Evolutionary conservation across 2,888 invertebrate species (phyloP), one percentile per base, ranked within the genome.

Genomic region (Melanotus villosus): DNA sequence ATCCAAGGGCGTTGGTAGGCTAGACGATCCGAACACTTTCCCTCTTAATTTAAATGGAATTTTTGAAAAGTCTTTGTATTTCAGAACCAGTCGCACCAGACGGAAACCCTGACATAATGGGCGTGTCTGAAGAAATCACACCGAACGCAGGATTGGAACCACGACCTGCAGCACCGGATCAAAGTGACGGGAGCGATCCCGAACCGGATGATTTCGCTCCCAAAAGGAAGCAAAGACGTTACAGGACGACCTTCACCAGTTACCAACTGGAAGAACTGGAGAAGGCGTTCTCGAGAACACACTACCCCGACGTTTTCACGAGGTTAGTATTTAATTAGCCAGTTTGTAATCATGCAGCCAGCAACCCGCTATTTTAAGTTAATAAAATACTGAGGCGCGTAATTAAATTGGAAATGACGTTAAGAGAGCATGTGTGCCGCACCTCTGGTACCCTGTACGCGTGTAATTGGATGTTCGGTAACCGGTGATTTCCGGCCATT

Each of bases 301-400:
- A 98, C 85, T 98, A 98, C 84, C 98, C 98, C 32, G 98, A 98
- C 85, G 98, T 98, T 1, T 98, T 98, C 86, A 98, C 98, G 43
- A 93, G 96, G 96, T 95, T 80, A 86, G 87, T 77, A 47, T 65
- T 52, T 59, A 54, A 68, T 56, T 68, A 62, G 34, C 38, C 30
- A 12, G 18, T 41, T 64, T 38, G 23, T 50, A 47, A 57, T 56
- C 21, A 18, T 19, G 30, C 18, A 1, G 23, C n/a, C 38, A n/a
- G 41, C 43, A 57, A 54, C 38, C 68, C 26, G 47, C 26, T 45
- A 64, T 68, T 63, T 54, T n/a, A 21, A 59, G 68, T 54, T 68
- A 65, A 58, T 66, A 56, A 66, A 50, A 59, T 50, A 34, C 30
- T 6, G 34, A 50, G 21, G 45, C n/a, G 45, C 36, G 21, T 60